Conservation (phyloP, 2,888 invertebrate genomes). For the Drosophila mayaguana region DNA sequence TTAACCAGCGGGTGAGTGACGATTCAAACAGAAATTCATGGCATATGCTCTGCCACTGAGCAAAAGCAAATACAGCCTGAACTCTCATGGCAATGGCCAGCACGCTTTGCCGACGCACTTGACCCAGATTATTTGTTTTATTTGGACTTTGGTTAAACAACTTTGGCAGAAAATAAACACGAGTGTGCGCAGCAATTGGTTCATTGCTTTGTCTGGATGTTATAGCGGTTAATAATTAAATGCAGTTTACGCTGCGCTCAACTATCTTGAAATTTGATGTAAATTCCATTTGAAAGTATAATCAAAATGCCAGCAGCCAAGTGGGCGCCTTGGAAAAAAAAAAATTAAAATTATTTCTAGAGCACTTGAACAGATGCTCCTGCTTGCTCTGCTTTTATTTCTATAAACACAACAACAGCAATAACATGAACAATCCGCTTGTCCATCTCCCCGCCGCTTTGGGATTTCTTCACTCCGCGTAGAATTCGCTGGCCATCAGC, state of each 20-base stretch:
- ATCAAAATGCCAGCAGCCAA: slow-evolving; percentile 65
- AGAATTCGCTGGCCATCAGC: neutral
- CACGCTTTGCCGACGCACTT: slow-evolving; percentile 49
- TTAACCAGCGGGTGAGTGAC: slow-evolving; percentile 9
- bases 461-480: slow-evolving; percentile 7
- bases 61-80: neutral
- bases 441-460: slow-evolving; percentile 12
- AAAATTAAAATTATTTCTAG: slow-evolving; percentile 57
- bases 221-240: slow-evolving; percentile 69
- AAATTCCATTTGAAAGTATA: slow-evolving; percentile 77
- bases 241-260: slow-evolving; percentile 68
- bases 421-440: neutral
- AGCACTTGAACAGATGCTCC: slow-evolving; percentile 38
- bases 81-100: slow-evolving; percentile 23
- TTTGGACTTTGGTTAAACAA: slow-evolving; percentile 13
- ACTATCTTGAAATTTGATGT: slow-evolving; percentile 46
- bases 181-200: slow-evolving; percentile 7
- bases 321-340: slow-evolving; percentile 9
- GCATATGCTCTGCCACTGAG: neutral
- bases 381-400: slow-evolving; percentile 12
- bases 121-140: slow-evolving; percentile 48
- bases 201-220: slow-evolving; percentile 24
- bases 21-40: slow-evolving; percentile 18
- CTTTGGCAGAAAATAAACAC: slow-evolving; percentile 2
- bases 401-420: slow-evolving; percentile 2